Evolutionary conservation across 2,888 invertebrate species (phyloP), one percentile per base, ranked within the genome.

Genomic region (Drosophila subquinaria): DNA sequence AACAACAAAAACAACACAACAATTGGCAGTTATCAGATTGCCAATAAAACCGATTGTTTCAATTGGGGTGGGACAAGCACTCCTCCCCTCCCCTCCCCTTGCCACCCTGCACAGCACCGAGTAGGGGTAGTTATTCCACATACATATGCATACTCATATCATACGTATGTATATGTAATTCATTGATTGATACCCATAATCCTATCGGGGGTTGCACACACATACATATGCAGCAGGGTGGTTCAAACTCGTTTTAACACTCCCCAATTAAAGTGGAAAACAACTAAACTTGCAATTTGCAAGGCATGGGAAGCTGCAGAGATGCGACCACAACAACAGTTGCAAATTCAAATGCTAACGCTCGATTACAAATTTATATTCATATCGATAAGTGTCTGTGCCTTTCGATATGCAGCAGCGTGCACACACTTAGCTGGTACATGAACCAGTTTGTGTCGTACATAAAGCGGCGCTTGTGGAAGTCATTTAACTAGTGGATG

Each of bases 181-280:
- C 79, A 83, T 83, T 83, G 87, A 86, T 83, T 86, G 73, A 50
- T 57, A 50, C 47, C 48, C 48, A 65, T 72, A 79, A 79, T 78
- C 62, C 57, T 17, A 72, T 67, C 67, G 67, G 69, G 65, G 66
- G 76, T 65, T 77, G 74, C 60, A 27, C 30, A 27, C 23, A 56
- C 60, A 30, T 4, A 27, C 27, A 56, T 55, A 33, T 60, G 27
- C 42, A 33, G 45, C 35, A 40, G 81, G 73, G 79, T 78, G 62
- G 73, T 45, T 68, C 27, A 47, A 69, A 55, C 45, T 55, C 64
- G 57, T 55, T 64, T 55, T 11, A 20, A 43, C 51, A 10, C 48
- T 61, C 35, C 11, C 17, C 55, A 61, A 48, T 48, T 59, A 40
- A 53, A 42, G 15, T 30, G 47, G 45, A 38, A 56, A n/a, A 11